Conservation (phyloP, 2,113 vertebrate species). For the Bubo scandiacus region DNA sequence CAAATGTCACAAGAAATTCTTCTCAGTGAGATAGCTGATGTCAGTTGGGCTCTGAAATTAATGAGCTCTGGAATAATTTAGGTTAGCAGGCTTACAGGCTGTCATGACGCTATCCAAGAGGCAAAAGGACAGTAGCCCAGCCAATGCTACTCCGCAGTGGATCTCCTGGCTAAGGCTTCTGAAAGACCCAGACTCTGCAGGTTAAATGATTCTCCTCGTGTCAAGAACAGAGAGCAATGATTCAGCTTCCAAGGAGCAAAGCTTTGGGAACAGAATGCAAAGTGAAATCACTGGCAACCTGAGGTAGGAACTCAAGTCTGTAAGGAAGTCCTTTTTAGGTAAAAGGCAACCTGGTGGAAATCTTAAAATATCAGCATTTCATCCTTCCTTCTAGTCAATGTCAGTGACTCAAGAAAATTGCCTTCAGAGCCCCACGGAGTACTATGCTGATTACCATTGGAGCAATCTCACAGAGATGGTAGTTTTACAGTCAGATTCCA, state of each 20-base stretch:
- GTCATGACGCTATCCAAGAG: not conserved
- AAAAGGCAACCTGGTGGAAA: not conserved
- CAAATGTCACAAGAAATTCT: not conserved
- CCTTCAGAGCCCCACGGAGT: not conserved
- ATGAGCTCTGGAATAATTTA: not conserved
- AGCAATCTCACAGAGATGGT: not conserved
- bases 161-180: not conserved
- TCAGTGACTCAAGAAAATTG: not conserved
- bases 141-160: not conserved
- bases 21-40: not conserved
- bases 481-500: not conserved
- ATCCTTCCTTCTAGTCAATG: not conserved
- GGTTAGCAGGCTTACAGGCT: not conserved
- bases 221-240: not conserved
- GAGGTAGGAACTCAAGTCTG: not conserved
- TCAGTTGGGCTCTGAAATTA: not conserved
- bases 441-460: not conserved
- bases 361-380: not conserved
- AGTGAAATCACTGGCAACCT: not conserved
- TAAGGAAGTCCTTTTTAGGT: not conserved
- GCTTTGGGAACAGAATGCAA: not conserved
- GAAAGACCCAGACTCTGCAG: not conserved
- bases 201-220: not conserved
- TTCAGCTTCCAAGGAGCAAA: not conserved
- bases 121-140: not conserved